These are phyloP conservation scores for Phyllotreta striolata DNA, from an alignment of 2,888 invertebrate species.

Conservation along the genomic window DNA sequence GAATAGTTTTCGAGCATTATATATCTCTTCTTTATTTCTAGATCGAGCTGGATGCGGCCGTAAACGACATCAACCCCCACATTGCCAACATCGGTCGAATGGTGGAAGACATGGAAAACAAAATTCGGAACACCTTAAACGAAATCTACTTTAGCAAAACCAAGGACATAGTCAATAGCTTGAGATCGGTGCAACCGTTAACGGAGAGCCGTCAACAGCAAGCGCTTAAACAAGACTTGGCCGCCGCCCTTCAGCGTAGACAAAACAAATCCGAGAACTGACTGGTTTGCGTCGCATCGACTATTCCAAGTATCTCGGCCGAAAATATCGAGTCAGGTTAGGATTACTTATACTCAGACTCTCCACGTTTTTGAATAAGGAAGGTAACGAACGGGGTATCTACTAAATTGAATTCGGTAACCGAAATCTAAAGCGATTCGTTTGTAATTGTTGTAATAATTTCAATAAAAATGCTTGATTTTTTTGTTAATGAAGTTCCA, in stretches of 20 bases:
- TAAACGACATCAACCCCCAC: conserved; percentile 94
- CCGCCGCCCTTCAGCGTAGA: conserved; percentile 82
- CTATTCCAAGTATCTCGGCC: conserved; percentile 14
- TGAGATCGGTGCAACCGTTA: conserved; percentile 78
- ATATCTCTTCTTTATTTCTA: too few species aligned
- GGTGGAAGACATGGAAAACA: conserved; percentile 99
- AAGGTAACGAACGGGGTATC: conserved; percentile 12
- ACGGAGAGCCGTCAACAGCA: conserved; percentile 86
- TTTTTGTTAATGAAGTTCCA: too few species aligned
- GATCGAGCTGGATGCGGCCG: conserved; percentile 90
- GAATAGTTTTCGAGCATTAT: too few species aligned
- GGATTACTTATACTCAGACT: conserved; percentile 10
- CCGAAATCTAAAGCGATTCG: too few species aligned
- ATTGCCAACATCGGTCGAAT: conserved; percentile 98
- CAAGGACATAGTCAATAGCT: conserved; percentile 95
- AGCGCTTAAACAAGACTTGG: conserved; percentile 85
- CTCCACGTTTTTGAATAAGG: conserved; percentile 1
- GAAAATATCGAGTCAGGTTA: conserved; percentile 22
- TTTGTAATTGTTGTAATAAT: too few species aligned
- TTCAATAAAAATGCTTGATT: too few species aligned
- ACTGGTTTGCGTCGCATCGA: conserved; percentile 40
- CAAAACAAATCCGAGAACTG: conserved; percentile 71
- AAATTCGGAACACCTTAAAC: conserved; percentile 96
- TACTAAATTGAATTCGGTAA: neutral
- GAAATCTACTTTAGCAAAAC: conserved; percentile 99